Base-by-base conservation (phyloP, 2,888 invertebrate genomes). In the Xestia sexstrigata region DNA sequence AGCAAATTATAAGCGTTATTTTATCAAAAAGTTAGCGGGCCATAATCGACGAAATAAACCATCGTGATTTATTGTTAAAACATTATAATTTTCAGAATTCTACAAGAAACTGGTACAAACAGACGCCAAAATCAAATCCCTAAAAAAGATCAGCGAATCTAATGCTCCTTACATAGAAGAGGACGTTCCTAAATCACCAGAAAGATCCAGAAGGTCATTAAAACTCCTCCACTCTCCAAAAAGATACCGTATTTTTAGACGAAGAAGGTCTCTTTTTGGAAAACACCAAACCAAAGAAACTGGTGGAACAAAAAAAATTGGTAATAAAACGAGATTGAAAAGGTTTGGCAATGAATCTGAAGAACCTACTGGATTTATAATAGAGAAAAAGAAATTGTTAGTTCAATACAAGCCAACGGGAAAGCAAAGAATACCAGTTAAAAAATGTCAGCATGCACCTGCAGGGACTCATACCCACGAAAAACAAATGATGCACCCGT, bases 21-120 rank as follows among this genome's bases (percentile, higher is more conserved):
- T 58, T 13, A 58, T 15, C 2, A 26, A 26, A 26, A 26, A 58
- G 15, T 2, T 15, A 26, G 58, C 26, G 15, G 26, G 26, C 17
- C 7, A 8, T 60, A 30, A 30, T 30, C 17, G 26, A 17, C 58
- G 0, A 60, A 30, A 60, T 17, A 60, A 8, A 30, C 17, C 17
- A 30, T 26, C 26, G 15, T 6, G 7, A 26, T 58, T 15, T 55
- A 6, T n/a, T n/a, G n/a, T 13, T 26, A 26, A 58, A 2, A 26
- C 1, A n/a, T 45, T 42, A 58, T 60, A 8, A 30, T 39, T 91
- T 90, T 0, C 88, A 96, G 96, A 94, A 65, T 96, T 96, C 79
- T 96, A 94, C 89, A 94, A 93, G 70, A 95, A 94, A 80, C 90
- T 96, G 0, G 81, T 95, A 4, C 85, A 94, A 87, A 95, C 95